Base-by-base conservation (phyloP, 1,140 invertebrate species). In the Ips typographus region DNA sequence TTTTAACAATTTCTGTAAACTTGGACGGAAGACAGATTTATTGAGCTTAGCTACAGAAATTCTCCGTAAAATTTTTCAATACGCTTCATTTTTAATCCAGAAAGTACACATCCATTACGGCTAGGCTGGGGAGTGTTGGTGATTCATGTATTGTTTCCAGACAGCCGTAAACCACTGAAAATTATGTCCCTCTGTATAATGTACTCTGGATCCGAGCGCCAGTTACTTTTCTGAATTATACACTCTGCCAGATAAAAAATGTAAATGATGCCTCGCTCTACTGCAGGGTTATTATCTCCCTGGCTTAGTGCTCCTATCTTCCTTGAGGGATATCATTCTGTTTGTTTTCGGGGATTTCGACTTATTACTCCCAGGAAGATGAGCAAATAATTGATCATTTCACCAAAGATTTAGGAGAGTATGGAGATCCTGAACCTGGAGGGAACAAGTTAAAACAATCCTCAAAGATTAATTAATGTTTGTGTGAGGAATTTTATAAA, bases 131-230 rank as follows among this genome's bases (percentile, higher is more conserved):
- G 71, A 68, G 71, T 73, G 67, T 70, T 66, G 77, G 76, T 78
- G 77, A 78, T 78, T 78, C 77, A 78, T 78, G 77, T 78, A 78
- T 78, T 78, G 77, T 78, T 78, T 78, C 76, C 72, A 72, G 72
- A 75, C 73, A 77, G 73, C 76, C 75, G 76, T 77, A 77, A 78
- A 78, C 75, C 75, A 77, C 75, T 75, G 71, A 74, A 77, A 78
- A 78, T 78, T 78, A 77, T 78, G 77, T 77, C 76, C 75, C 67
- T 76, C 67, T 71, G 73, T 77, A 76, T 75, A 78, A 74, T 78
- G 75, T 76, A 74, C 70, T 66, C 69, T 63, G 65, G 61, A 74
- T 72, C 67, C 65, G 57, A n/a, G 57, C 65, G 68, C 67, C 67
- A 71, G 67, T 72, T 67, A 68, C 68, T 73, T 61, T 73, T 71